These are phyloP conservation scores for Latheticus oryzae DNA, from an alignment of 2,888 invertebrate species.

Conservation along the genomic window DNA sequence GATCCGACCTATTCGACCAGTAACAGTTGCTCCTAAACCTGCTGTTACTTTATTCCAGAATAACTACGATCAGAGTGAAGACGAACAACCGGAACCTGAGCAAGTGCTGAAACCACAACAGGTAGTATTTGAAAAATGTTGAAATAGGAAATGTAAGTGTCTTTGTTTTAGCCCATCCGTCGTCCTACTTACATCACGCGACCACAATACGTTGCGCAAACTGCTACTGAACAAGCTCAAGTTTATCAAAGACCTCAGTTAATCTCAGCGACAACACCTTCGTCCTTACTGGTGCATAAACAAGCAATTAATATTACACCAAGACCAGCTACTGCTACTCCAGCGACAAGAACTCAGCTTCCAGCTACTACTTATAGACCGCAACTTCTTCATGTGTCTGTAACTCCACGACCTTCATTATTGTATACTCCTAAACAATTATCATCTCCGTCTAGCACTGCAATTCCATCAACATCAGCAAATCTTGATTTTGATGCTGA, in stretches of 20 bases:
- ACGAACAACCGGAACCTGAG: constrained; percentile 71
- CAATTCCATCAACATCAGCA: constrained; percentile 57
- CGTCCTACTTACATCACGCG: constrained; percentile 62
- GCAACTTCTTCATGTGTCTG: constrained; percentile 70
- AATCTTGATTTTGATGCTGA: constrained; percentile 77
- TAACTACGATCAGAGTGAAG: constrained; percentile 75
- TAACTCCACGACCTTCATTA: constrained; percentile 69
- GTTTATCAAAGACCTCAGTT: constrained; percentile 59
- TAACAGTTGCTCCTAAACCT: constrained; percentile 63
- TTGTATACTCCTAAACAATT: constrained; percentile 60
- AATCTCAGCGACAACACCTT: constrained; percentile 68
- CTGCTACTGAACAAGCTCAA: constrained; percentile 50
- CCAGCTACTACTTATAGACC: constrained; percentile 77
- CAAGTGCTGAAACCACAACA: constrained; percentile 64
- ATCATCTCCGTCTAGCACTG: constrained; percentile 57
- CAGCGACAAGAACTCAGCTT: constrained; percentile 66
- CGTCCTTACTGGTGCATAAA: constrained; percentile 59
- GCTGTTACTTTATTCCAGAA: constrained; percentile 80
- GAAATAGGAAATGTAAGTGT: background rate
- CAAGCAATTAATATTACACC: constrained; percentile 71
- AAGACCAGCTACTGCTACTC: constrained; percentile 67
- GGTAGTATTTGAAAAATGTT: constrained; percentile 44
- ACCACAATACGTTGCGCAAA: constrained; percentile 57
- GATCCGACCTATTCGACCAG: constrained; percentile 64
- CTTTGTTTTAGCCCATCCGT: constrained; percentile 56